Base-by-base conservation (phyloP, 2,797 vertebrate species). In the Typhlichthys subterraneus region DNA sequence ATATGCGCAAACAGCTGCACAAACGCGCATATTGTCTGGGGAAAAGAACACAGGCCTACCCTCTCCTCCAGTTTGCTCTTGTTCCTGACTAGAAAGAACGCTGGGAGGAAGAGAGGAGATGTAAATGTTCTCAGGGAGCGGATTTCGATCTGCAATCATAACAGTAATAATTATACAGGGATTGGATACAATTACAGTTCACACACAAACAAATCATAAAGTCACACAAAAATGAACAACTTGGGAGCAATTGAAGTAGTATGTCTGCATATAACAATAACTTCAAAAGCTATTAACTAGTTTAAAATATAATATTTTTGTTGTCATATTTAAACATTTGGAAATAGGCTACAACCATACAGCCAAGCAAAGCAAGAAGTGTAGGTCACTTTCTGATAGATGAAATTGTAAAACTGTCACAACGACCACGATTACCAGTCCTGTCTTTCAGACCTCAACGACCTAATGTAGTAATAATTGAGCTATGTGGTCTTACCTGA, bases 91-190 rank as follows among this genome's bases (percentile, higher is more conserved):
- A 33, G 69, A 67, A 68, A 84, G 84, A 70, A 77, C 0, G 14
- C 70, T 85, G 66, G 85, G 83, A 54, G 87, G 85, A 31, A 88
- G 70, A 2, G 80, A 85, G 17, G 83, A 73, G 67, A 87, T 87
- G 80, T 85, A 70, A 76, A 88, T 73, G 69, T 72, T 63, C 73
- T 87, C 88, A 49, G 78, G 45, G 15, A 29, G 49, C 1, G 70
- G 55, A 8, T 56, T 69, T 67, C 72, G 76, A 19, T 2, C 88
- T 88, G 77, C 1, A 67, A 53, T 53, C 53, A 62, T 63, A 77
- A 57, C 46, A 53, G 59, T 45, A n/a, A 59, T 45, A n/a, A 59
- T 79, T 56, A 79, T 6, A 67, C 8, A 6, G 31, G 29, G 64
- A 78, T 77, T 67, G 63, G 0, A 57, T 50, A 13, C 17, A 2